Base-by-base conservation (phyloP, 2,888 invertebrate species). In the Lochmaea crataegi region DNA sequence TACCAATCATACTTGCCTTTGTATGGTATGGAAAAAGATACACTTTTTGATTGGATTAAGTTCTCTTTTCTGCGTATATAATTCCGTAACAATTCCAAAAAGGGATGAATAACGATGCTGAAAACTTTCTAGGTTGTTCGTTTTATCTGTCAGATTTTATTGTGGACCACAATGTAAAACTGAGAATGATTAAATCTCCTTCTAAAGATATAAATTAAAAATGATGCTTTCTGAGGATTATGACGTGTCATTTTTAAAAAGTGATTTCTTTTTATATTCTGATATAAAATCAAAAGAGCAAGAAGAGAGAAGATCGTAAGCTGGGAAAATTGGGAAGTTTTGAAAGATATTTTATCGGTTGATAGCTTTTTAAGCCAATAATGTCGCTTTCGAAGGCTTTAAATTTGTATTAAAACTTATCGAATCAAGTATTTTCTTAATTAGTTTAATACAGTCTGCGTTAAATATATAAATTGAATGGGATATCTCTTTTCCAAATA, bases 91-190 rank as follows among this genome's bases (percentile, higher is more conserved):
- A 61, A 61, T 14, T 38, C 12, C 26, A 16, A 16, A 60, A 61
- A 41, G 38, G 41, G 38, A 32, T 61, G 61, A 61, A 61, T 41
- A 38, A 61, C 61, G 61, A 38, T 14, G 60, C n/a, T 60, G 48
- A 18, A 68, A 60, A 58, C 68, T 42, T 68, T 65, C 32, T 60
- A 48, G 60, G 60, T 53, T 41, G 26, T 61, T 42, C 68, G 61
- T 68, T 68, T 61, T 68, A 61, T n/a, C 68, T 61, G 68, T 63
- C 68, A 68, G 41, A 53, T 68, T 57, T 63, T 53, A 68, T 68
- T 68, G 41, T 63, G 38, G 51, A 41, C 9, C 38, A 53, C 16
- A 26, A 60, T 60, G 12, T 32, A 11, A 68, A 68, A 58, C 32
- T 48, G 10, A 32, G 10, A 22, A 12, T 51, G 51, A 60, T 68